Evolutionary conservation across 2,797 vertebrate genomes (phyloP), one percentile per base, ranked within the genome.

Genomic region (Sandelia bainsii): DNA sequence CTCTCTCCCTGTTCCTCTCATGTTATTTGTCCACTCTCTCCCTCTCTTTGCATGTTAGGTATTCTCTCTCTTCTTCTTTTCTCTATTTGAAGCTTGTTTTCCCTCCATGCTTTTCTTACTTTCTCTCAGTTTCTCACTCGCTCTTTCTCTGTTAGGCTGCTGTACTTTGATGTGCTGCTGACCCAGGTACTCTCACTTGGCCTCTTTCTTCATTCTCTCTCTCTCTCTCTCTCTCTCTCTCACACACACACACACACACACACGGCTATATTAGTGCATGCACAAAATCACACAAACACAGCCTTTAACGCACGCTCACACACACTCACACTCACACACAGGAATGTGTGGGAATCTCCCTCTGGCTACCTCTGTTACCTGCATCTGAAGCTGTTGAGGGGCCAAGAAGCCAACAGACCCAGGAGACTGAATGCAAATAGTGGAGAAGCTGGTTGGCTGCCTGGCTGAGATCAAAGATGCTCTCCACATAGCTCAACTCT

Each of bases 291-390:
- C 77, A 57, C 78, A 79, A 49, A 70, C 60, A 56, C 72, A 50
- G 42, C 67, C 69, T 49, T 64, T 49, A 71, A 58, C 75, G 77
- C 78, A 61, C 40, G 52, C 25, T 50, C 54, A 64, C 42, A 66
- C 63, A 63, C 69, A 79, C 72, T 79, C 82, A 67, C 61, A 51
- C 85, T 62, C 71, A 39, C 58, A 80, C 77, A 71, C 69, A 90
- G 91, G 88, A 93, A 91, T 91, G 92, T 91, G 90, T 91, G 90
- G 89, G 91, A 92, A 90, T 92, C 86, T 89, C 90, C 89, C 89
- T 88, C 87, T 87, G 87, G 89, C 91, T 91, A 91, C 90, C 87
- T 91, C 85, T 88, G 85, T 86, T 91, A 93, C 88, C 90, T 92
- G 90, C 85, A 87, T 90, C 86, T 88, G 81, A 87, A 86, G 84